These are phyloP conservation scores for Ellobius talpinus DNA, from an alignment of 2,113 vertebrate genomes.

Conservation along the genomic window DNA sequence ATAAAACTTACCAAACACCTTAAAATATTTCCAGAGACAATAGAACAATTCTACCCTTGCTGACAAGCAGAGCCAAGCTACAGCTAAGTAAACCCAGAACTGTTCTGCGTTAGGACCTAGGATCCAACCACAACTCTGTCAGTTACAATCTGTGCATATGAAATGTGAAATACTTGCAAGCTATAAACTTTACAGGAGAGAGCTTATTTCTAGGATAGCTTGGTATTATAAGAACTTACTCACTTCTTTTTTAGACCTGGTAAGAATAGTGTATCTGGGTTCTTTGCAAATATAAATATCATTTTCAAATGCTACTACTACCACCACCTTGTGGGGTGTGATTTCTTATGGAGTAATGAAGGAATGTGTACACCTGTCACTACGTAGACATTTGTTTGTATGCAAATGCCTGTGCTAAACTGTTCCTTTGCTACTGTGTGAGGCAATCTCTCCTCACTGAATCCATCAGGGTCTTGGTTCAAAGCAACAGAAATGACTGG, in stretches of 20 bases:
- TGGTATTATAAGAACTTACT: conserved; percentile 8
- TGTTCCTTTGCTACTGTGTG: neutral
- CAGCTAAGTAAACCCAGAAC: neutral
- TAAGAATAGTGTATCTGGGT: conserved; percentile 48
- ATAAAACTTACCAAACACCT: neutral
- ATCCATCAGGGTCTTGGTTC: neutral
- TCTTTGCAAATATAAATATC: conserved; percentile 40
- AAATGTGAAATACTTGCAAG: conserved; percentile 31
- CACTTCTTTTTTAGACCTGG: neutral
- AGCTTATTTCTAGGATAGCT: neutral
- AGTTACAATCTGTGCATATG: neutral
- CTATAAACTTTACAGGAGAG: conserved; percentile 31
- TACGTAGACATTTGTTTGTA: neutral
- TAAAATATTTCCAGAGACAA: neutral
- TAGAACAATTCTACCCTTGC: neutral
- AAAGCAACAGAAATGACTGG: conserved; percentile 13
- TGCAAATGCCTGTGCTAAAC: neutral
- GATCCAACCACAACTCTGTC: neutral
- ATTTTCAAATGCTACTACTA: neutral
- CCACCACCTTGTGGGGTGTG: neutral
- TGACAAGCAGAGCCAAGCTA: neutral
- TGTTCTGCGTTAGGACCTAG: neutral
- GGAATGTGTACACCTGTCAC: neutral
- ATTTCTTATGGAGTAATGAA: neutral
- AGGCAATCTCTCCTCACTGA: neutral